phyloP scores from a whole-genome alignment of 2,888 invertebrate genomes.

The Eurytoma californica region DNA sequence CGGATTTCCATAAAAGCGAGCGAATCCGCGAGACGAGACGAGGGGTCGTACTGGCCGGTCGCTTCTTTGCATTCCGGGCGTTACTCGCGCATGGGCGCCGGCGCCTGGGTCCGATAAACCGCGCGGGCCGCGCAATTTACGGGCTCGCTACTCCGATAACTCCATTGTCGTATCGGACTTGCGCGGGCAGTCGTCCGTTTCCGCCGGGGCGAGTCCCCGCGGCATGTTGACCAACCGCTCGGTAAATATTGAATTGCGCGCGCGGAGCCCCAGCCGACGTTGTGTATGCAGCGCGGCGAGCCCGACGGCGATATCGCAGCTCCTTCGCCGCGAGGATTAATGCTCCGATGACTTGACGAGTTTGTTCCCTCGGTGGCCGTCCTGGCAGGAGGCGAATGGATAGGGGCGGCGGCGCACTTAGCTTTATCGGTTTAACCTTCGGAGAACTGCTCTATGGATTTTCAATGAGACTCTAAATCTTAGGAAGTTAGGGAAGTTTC shows the following conservation, averaged over 20 bases:
- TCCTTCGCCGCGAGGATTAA: constrained; percentile 17
- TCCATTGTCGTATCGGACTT: constrained; percentile 17
- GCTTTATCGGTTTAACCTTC: too few species aligned
- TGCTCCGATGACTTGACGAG: constrained; percentile 13
- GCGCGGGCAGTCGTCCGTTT: constrained; percentile 5
- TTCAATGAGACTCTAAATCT: too few species aligned
- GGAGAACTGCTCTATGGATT: too few species aligned
- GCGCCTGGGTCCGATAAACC: constrained; percentile 22
- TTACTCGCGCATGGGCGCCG: neutral
- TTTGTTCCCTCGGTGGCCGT: constrained; percentile 4
- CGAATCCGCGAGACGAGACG: neutral
- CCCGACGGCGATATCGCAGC: neutral
- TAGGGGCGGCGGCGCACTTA: neutral
- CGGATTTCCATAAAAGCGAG: constrained; percentile 9
- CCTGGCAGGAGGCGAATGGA: neutral
- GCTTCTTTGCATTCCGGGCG: neutral
- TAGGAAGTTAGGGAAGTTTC: too few species aligned
- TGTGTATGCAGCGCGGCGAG: neutral
- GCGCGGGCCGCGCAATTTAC: constrained; percentile 7
- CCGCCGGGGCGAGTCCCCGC: neutral
- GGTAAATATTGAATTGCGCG: constrained; percentile 36
- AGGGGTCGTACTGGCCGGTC: too few species aligned
- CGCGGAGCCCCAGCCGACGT: neutral
- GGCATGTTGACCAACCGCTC: constrained; percentile 30
- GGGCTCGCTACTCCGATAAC: constrained; percentile 12